Percentiles rank a stretch among this genome's conserved stretches.
These are phyloP conservation scores for Sesamia inferens DNA, from an alignment of 2,888 invertebrate genomes.

Conservation along the genomic window DNA sequence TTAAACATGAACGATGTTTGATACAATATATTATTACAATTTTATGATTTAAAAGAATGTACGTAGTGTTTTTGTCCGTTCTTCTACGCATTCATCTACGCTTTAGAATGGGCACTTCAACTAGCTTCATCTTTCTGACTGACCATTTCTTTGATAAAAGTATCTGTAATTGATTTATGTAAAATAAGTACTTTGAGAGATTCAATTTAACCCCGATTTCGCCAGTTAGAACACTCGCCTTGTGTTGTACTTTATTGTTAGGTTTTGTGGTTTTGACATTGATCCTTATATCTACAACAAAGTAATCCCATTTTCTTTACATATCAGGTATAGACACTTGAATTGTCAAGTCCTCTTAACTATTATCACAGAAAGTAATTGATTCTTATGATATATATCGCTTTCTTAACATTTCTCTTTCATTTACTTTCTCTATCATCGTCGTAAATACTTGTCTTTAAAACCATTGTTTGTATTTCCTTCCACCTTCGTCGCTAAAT, in stretches of 20 bases:
- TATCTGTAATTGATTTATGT: too few species aligned
- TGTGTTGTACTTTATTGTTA: not conserved
- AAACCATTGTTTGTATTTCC: conserved; percentile 30
- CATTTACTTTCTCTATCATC: conserved; percentile 29
- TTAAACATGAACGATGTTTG: too few species aligned
- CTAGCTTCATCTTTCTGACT: too few species aligned
- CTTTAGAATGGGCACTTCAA: too few species aligned
- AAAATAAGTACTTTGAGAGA: too few species aligned
- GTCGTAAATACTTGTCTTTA: conserved; percentile 26
- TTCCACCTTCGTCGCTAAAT: conserved; percentile 44
- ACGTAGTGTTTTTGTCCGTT: too few species aligned
- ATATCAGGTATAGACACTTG: conserved; percentile 21
- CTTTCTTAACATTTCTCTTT: conserved; percentile 8
- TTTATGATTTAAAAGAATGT: too few species aligned
- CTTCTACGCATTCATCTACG: too few species aligned
- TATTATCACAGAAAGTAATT: conserved; percentile 2
- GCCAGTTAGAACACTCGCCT: too few species aligned
- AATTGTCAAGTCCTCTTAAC: conserved; percentile 10
- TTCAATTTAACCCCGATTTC: too few species aligned
- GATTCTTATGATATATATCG: not conserved
- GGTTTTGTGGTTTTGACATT: not conserved
- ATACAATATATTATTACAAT: too few species aligned
- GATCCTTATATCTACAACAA: not conserved
- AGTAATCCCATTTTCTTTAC: not conserved
- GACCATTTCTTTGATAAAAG: too few species aligned